Conservation (phyloP, 2,888 invertebrate species). For the Automeris io region DNA sequence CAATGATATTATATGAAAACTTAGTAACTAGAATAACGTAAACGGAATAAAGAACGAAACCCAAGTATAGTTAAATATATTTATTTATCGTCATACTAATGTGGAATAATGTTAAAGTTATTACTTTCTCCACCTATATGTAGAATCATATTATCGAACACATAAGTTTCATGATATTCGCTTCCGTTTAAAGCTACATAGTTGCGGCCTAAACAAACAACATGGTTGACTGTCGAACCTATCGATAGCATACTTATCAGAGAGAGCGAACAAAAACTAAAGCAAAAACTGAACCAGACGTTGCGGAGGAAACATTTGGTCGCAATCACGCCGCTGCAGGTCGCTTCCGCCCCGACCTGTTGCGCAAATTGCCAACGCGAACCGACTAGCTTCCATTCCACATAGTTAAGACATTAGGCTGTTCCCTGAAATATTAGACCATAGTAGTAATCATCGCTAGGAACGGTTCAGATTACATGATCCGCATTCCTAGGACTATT, state of each 20-base stretch:
- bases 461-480: neutral
- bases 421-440: neutral
- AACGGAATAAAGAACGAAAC: too few species aligned
- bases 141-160: neutral
- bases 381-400: slow-evolving; percentile 12
- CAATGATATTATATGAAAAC: slow-evolving; percentile 24
- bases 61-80: too few species aligned
- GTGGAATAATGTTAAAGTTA: neutral
- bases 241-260: slow-evolving; percentile 75
- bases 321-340: slow-evolving; percentile 72
- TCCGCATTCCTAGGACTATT: neutral
- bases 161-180: slow-evolving; percentile 32
- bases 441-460: neutral
- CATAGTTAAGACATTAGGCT: neutral
- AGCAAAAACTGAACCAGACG: slow-evolving; percentile 67
- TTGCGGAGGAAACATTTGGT: slow-evolving; percentile 73
- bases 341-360: slow-evolving; percentile 77
- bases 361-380: slow-evolving; percentile 60
- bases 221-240: slow-evolving; percentile 41
- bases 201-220: slow-evolving; percentile 68
- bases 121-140: too few species aligned
- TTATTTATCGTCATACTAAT: neutral
- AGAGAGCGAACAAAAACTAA: slow-evolving; percentile 53
- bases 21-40: neutral
- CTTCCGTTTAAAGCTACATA: slow-evolving; percentile 56